Conservation (phyloP, 2,797 vertebrate genomes). For the Pteropus rufus region DNA sequence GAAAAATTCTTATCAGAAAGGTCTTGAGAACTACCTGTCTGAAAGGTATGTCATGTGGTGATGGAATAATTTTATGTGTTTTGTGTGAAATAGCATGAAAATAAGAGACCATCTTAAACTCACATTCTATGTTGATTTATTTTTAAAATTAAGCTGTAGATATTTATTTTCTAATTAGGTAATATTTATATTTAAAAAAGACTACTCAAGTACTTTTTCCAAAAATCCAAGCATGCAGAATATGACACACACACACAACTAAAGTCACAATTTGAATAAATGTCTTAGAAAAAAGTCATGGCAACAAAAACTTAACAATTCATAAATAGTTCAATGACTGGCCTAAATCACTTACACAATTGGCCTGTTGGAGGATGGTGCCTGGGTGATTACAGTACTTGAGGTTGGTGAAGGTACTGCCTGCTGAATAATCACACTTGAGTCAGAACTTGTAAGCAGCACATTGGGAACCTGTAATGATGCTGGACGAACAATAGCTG, state of each 20-base stretch:
- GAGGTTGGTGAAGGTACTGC: slow-evolving; percentile 98
- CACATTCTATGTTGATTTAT: neutral
- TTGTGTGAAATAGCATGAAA: slow-evolving; percentile 39
- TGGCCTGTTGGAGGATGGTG: slow-evolving; percentile 96
- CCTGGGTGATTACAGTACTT: slow-evolving; percentile 99
- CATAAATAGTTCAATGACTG: slow-evolving; percentile 72
- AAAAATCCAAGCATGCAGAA: slow-evolving; percentile 21
- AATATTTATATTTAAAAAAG: neutral
- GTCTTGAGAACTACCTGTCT: neutral
- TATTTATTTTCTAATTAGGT: slow-evolving; percentile 39
- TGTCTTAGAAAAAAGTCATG: slow-evolving; percentile 30
- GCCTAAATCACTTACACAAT: slow-evolving; percentile 94
- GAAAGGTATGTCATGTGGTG: neutral
- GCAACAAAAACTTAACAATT: slow-evolving; percentile 41
- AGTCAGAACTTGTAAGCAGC: slow-evolving; percentile 97
- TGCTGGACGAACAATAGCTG: slow-evolving; percentile 98
- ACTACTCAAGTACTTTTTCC: neutral
- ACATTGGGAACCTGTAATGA: slow-evolving; percentile 98
- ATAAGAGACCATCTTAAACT: slow-evolving; percentile 31
- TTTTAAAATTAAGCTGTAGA: slow-evolving; percentile 43
- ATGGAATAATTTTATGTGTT: neutral
- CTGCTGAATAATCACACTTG: slow-evolving; percentile 98
- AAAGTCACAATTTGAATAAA: neutral
- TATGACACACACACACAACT: neutral
- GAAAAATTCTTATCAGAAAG: slow-evolving; percentile 32